Evolutionary conservation across 2,797 vertebrate genomes (phyloP).

Genomic region (Pangasius krempfi): DNA sequence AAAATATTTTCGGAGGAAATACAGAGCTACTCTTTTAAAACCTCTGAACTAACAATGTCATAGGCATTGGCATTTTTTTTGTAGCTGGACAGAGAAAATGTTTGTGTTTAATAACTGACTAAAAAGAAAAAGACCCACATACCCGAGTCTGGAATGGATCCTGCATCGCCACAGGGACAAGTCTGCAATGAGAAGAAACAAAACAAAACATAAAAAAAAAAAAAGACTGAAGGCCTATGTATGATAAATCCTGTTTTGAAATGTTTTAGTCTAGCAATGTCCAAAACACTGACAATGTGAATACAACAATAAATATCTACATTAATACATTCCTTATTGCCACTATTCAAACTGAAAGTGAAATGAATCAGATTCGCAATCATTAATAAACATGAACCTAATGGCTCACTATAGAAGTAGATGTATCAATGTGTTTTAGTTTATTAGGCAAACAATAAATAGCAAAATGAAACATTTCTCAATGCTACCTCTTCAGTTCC

Average conservation of each 20-base stretch:
- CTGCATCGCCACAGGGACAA: conserved; percentile 76
- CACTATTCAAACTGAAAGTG: background rate
- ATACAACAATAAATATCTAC: background rate
- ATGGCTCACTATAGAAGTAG: background rate
- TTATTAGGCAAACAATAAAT: background rate
- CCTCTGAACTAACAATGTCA: background rate
- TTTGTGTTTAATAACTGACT: background rate
- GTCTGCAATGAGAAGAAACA: conserved; percentile 76
- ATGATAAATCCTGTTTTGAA: background rate
- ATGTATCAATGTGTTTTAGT: background rate
- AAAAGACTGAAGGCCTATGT: background rate
- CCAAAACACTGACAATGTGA: background rate
- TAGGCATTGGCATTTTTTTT: background rate
- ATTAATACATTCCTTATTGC: background rate
- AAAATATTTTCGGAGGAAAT: background rate
- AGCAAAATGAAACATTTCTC: background rate
- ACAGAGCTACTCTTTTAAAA: background rate
- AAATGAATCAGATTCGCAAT: background rate
- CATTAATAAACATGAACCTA: background rate
- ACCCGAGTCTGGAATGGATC: conserved; percentile 84
- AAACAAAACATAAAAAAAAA: background rate
- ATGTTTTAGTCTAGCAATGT: background rate
- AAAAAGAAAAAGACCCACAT: conserved; percentile 31
- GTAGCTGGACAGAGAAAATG: background rate
- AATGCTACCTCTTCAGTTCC: background rate